Base-by-base conservation (phyloP, 2,797 vertebrate genomes). In the Paguma larvata region DNA sequence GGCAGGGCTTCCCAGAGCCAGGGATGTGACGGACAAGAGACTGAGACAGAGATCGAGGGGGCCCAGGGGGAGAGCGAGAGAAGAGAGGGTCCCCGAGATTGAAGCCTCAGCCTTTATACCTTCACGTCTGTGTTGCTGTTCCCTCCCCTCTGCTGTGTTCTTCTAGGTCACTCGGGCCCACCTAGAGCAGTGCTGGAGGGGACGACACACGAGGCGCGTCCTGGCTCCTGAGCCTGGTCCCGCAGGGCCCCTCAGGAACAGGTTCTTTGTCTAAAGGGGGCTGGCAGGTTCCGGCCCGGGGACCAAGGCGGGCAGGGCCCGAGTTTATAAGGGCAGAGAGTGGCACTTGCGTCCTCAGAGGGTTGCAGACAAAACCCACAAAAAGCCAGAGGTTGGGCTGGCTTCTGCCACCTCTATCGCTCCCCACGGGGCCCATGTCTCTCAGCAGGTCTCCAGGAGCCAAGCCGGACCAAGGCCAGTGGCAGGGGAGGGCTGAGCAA, bases 171-270 rank as follows among this genome's bases (percentile, higher is more conserved):
- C 67, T 14, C 21, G 7, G 67, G 89, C 6, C 41, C 34, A 9
- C 23, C 11, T 19, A 13, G 84, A 44, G 2, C 16, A 32, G 7
- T 4, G 59, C n/a, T 1, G 38, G 25, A 53, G 25, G 48, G 38
- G 38, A 27, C 0, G 1, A 23, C 23, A n/a, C 25, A 0, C 6
- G 4, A 56, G 14, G 30, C 34, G 44, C 6, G 16, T 34, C 46
- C 34, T 65, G 13, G 53, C 63, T 11, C 6, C 5, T 25, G 32
- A 19, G 30, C 38, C 78, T 48, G 44, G 56, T 25, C n/a, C 85
- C 7, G 0, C 70, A 48, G 11, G 51, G 44, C 48, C 53, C 25
- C 56, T 48, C 56, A 5, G 16, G 41, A 44, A 27, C 0, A 1
- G 23, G 73, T 56, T 59, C 59, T 80, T 10, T 5, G 46, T 77